These are phyloP conservation scores for Conopomorpha cramerella DNA, from an alignment of 1,140 invertebrate species.

Conservation along the genomic window DNA sequence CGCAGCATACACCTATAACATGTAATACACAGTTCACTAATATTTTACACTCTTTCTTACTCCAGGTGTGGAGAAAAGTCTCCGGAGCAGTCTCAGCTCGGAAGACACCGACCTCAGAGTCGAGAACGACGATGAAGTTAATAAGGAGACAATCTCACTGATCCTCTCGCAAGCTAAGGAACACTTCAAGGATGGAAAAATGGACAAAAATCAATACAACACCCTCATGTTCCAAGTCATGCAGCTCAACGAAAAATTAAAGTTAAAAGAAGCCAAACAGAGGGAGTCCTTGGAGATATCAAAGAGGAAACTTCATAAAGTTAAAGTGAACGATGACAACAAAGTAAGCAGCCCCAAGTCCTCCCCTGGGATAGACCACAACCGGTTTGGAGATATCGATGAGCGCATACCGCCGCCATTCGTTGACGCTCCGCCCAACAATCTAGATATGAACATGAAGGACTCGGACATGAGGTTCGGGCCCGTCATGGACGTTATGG, in stretches of 20 bases:
- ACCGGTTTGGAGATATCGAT: conserved; percentile 56
- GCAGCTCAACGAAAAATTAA: conserved; percentile 78
- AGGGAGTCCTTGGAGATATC: conserved; percentile 63
- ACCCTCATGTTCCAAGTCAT: conserved; percentile 78
- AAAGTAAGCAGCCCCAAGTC: conserved; percentile 44
- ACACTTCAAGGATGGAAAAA: conserved; percentile 73
- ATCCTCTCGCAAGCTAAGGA: conserved; percentile 85
- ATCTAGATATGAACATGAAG: conserved; percentile 15
- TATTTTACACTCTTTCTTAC: conserved; percentile 4
- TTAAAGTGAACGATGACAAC: conserved; percentile 40
- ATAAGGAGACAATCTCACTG: conserved; percentile 71
- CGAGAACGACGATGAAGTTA: conserved; percentile 59
- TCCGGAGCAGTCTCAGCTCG: conserved; percentile 30
- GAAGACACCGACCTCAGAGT: conserved; percentile 57
- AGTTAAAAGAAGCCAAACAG: conserved; percentile 74
- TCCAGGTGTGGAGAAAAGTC: conserved; percentile 39
- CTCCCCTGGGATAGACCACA: conserved; percentile 25
- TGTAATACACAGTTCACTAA: no score
- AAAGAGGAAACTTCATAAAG: conserved; percentile 38
- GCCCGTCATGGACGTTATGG: conserved; percentile 11
- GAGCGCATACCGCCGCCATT: conserved; percentile 39
- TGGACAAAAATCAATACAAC: conserved; percentile 80
- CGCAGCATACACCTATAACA: no score
- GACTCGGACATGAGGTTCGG: conserved; percentile 41
- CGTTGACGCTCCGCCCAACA: conserved; percentile 19